Evolutionary conservation across 2,113 vertebrate genomes (phyloP).

Genomic region (Microtus montanus): DNA sequence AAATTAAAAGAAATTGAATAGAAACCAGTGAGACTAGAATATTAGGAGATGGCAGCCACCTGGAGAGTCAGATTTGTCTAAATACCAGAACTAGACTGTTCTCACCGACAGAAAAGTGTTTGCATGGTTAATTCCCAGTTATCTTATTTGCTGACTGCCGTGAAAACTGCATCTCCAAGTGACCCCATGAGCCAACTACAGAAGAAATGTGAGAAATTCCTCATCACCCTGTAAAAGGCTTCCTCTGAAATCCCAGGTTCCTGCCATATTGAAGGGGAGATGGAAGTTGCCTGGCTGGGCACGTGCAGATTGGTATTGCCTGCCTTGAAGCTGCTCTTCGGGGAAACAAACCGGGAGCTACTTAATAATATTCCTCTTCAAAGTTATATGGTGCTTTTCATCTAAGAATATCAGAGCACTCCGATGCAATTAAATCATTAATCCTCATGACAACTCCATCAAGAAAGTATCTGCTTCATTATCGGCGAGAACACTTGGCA

Average conservation of each 20-base stretch:
- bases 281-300: neutral
- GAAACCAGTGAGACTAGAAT: neutral
- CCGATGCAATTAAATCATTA: constrained; percentile 78
- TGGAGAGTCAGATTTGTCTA: neutral
- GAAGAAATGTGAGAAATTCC: constrained; percentile 28
- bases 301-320: neutral
- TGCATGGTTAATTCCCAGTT: constrained; percentile 30
- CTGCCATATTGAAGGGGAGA: neutral
- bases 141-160: neutral
- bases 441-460: constrained; percentile 73
- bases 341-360: constrained; percentile 68
- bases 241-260: constrained; percentile 17
- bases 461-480: constrained; percentile 78
- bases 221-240: neutral
- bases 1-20: neutral
- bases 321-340: constrained; percentile 58
- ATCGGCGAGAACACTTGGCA: constrained; percentile 77
- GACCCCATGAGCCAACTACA: neutral
- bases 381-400: constrained; percentile 67
- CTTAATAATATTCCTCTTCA: constrained; percentile 69
- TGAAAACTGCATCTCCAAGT: constrained; percentile 29
- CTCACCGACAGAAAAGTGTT: constrained; percentile 41
- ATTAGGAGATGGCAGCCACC: neutral
- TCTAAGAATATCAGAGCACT: constrained; percentile 77
- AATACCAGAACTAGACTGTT: neutral